Conservation (phyloP, 2,113 vertebrate genomes). For the Petrocephalus microphthalmus region DNA sequence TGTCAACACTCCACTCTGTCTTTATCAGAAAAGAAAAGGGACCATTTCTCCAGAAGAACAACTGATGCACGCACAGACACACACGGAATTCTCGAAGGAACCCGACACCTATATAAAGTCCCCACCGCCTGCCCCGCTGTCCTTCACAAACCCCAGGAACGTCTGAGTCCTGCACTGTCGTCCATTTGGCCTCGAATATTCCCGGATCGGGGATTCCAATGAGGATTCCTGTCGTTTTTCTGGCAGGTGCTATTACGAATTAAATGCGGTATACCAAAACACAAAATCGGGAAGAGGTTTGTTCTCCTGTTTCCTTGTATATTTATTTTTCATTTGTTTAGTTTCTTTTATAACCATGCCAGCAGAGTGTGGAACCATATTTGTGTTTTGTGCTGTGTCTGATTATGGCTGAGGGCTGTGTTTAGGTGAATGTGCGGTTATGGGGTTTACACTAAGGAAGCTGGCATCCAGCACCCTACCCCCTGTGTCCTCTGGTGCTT, state of each 20-base stretch:
- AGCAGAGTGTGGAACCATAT: neutral
- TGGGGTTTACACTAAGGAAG: neutral
- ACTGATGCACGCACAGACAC: slow-evolving; percentile 14
- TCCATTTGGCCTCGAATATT: slow-evolving; percentile 4
- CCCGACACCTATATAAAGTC: slow-evolving; percentile 25
- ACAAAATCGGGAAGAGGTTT: neutral
- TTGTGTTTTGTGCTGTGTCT: neutral
- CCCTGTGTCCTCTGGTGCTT: neutral
- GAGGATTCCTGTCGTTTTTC: neutral
- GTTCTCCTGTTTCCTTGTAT: neutral
- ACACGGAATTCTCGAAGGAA: slow-evolving; percentile 23
- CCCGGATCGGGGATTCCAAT: neutral
- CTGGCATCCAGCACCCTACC: neutral
- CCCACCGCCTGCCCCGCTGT: slow-evolving; percentile 20
- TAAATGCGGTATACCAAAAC: neutral
- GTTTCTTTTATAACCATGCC: neutral
- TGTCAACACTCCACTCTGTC: slow-evolving; percentile 44
- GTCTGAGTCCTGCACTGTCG: slow-evolving; percentile 24
- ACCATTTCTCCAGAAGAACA: slow-evolving; percentile 18
- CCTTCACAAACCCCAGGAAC: slow-evolving; percentile 30
- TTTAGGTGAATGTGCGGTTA: neutral
- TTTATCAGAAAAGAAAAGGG: slow-evolving; percentile 11
- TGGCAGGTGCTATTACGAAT: neutral
- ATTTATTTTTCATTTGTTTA: slow-evolving; percentile 4
- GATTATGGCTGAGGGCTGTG: neutral